phyloP scores from a whole-genome alignment of 2,888 invertebrate genomes.

The Cenopis cana region DNA sequence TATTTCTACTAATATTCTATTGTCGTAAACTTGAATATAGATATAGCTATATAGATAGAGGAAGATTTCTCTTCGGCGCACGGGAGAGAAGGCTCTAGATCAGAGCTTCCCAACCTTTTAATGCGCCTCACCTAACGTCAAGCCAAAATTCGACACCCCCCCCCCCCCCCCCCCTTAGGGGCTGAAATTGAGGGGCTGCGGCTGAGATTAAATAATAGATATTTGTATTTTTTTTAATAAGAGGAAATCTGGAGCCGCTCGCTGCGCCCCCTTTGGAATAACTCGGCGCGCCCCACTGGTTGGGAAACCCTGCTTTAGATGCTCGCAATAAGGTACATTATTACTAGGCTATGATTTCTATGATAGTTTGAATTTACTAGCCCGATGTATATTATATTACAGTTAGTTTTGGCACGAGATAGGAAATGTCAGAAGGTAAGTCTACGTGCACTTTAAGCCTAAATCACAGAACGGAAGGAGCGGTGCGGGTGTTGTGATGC shows the following conservation, averaged over 20 bases:
- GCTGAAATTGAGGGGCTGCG: no score
- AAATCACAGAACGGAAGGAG: slow-evolving; percentile 82
- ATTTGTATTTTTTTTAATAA: no score
- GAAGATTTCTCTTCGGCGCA: not conserved
- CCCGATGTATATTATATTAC: slow-evolving; percentile 35
- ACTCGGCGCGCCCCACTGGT: no score
- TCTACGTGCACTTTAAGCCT: slow-evolving; percentile 74
- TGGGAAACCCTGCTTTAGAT: no score
- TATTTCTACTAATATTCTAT: slow-evolving; percentile 32
- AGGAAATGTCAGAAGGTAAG: slow-evolving; percentile 67
- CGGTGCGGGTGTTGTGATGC: slow-evolving; percentile 76
- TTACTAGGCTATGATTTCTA: slow-evolving; percentile 32
- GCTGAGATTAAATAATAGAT: no score
- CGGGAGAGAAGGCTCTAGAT: slow-evolving; percentile 5
- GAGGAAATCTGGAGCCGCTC: no score
- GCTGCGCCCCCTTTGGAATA: no score
- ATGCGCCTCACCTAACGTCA: no score
- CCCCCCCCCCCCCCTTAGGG: no score
- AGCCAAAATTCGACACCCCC: no score
- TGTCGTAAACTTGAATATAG: slow-evolving; percentile 1
- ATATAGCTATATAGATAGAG: slow-evolving; percentile 22
- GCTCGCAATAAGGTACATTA: slow-evolving; percentile 20
- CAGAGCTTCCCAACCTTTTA: no score
- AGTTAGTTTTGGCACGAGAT: slow-evolving; percentile 76
- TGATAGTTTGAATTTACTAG: slow-evolving; percentile 21